Percentiles rank a stretch among this genome's conserved stretches.
These are phyloP conservation scores for Spinus olivaceus DNA, from an alignment of 2,797 vertebrate species.

Conservation along the genomic window DNA sequence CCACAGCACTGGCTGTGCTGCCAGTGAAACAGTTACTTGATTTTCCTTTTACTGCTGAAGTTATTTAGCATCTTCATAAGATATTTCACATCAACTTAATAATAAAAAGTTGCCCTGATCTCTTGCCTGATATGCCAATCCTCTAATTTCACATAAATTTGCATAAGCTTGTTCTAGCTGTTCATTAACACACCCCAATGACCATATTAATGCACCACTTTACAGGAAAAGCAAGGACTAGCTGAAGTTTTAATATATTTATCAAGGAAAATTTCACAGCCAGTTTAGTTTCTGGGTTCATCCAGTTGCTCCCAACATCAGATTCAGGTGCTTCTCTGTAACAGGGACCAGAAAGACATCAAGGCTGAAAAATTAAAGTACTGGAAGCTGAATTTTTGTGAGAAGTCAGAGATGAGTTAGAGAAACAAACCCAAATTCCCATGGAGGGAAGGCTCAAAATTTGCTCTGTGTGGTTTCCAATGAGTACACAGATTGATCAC, in stretches of 20 bases:
- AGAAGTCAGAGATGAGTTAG: background rate
- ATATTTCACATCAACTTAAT: background rate
- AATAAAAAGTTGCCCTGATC: background rate
- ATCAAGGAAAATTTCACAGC: background rate
- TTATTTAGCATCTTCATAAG: background rate
- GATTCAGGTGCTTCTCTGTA: background rate
- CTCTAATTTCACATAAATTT: constrained; percentile 23
- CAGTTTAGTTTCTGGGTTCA: background rate
- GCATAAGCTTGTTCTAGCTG: background rate
- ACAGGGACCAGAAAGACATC: background rate
- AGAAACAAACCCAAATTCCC: background rate
- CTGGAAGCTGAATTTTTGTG: background rate
- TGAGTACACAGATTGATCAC: rapidly evolving
- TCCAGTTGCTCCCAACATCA: background rate
- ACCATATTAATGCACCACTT: background rate
- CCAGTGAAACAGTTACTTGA: background rate
- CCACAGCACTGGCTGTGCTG: background rate
- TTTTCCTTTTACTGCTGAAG: background rate
- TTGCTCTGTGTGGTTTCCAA: background rate
- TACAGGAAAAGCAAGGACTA: background rate
- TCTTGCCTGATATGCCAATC: background rate
- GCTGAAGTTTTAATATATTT: background rate
- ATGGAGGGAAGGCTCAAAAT: background rate
- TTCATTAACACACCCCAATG: background rate
- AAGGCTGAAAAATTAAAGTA: background rate